Base-by-base conservation (phyloP, 1,140 invertebrate genomes). In the Bradynema listronoti region DNA sequence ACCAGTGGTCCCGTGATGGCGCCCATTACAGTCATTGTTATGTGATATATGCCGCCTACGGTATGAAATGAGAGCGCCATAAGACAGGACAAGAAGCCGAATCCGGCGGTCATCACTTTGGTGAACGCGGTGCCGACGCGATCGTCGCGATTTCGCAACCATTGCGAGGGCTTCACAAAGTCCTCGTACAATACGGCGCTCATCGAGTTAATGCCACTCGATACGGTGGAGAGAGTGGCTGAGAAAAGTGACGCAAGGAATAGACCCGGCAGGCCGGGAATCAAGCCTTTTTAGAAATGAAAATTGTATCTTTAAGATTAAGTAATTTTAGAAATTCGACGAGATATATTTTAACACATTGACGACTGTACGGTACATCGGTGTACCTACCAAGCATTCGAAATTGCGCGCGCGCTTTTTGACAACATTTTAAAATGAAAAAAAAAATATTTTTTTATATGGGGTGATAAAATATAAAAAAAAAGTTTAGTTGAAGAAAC, bases 131-230 rank as follows among this genome's bases (percentile, higher is more conserved):
- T 11, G n/a, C 36, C n/a, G 11, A 42, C 47, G 16, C 36, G 46
- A 22, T 69, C 47, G 33, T 63, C 54, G 2, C 69, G 24, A 14
- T 55, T 34, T 19, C 27, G 19, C 24, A 34, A 70, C 14, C n/a
- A n/a, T n/a, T n/a, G n/a, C n/a, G 14, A 51, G 25, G n/a, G 29
- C 41, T 66, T 66, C 14, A 75, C 5, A 46, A 69, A 70, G 45
- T 72, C 70, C 33, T 72, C 69, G 41, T 55, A 72, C 7, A 72
- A 7, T 0, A 75, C 70, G 3, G 72, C 72, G 19, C 57, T 71
- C 19, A 75, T 46, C 1, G 63, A 70, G 47, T 72, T 72, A 24
- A 75, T 64, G 0, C 70, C 70, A 16, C 50, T 47, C 16, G 71
- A 73, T n/a, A 66, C 33, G 14, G 72, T 75, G 32, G 45, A 54